These are phyloP conservation scores for Callipepla californica DNA, from an alignment of 2,113 vertebrate species.

Conservation along the genomic window DNA sequence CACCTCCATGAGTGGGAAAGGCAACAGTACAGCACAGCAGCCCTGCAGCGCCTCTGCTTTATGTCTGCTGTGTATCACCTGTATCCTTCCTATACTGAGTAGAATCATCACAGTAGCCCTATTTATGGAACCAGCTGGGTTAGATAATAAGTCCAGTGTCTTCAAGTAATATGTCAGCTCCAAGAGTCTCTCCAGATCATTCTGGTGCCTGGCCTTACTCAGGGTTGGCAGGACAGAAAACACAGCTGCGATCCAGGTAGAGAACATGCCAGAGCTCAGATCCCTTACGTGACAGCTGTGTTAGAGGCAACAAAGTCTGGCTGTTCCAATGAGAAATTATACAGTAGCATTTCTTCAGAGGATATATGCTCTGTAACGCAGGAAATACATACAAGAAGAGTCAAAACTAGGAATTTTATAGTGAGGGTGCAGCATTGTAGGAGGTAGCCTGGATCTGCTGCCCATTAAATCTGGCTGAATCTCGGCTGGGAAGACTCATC, in stretches of 20 bases:
- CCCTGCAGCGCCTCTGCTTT: background rate
- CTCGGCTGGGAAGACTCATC: background rate
- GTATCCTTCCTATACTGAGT: background rate
- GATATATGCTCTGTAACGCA: fast-evolving
- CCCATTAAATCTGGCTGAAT: too few relatives aligned
- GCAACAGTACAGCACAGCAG: fast-evolving
- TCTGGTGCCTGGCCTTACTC: background rate
- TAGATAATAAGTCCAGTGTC: background rate
- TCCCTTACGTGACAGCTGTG: background rate
- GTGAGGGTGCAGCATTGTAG: background rate
- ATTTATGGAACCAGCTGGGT: background rate
- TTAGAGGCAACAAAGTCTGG: background rate
- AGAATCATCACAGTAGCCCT: background rate
- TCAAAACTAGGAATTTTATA: background rate
- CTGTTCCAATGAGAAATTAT: fast-evolving
- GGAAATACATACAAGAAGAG: background rate
- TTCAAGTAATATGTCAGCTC: background rate
- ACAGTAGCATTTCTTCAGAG: background rate
- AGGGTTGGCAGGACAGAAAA: background rate
- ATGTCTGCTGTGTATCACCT: background rate
- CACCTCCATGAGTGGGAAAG: background rate
- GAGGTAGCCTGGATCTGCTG: background rate
- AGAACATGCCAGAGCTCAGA: background rate
- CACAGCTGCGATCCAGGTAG: background rate
- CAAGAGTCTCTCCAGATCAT: background rate